Percentiles rank a stretch among this genome's conserved stretches.
Evolutionary conservation across 2,797 vertebrate genomes (phyloP).

Genomic region (Lutjanus campechanus): DNA sequence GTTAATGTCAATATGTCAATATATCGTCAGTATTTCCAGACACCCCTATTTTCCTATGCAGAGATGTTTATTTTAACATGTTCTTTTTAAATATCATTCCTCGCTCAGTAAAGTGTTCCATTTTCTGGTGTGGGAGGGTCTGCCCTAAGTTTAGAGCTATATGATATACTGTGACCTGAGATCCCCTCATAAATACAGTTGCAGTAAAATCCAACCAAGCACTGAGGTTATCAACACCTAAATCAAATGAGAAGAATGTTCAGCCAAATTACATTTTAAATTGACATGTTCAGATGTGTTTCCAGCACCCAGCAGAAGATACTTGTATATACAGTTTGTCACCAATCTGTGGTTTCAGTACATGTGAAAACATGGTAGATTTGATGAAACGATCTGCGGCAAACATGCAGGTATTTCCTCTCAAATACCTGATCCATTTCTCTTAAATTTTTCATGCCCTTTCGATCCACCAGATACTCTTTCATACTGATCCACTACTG

Average conservation of each 20-base stretch:
- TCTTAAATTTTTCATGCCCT: slow-evolving; percentile 85
- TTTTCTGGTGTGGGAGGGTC: slow-evolving; percentile 38
- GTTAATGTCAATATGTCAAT: too few relatives aligned
- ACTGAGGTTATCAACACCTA: slow-evolving; percentile 29
- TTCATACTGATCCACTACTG: slow-evolving; percentile 79
- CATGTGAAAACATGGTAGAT: slow-evolving; percentile 69
- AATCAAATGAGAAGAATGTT: slow-evolving; percentile 31
- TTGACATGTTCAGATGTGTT: slow-evolving; percentile 1
- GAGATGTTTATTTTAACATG: not conserved
- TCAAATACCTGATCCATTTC: slow-evolving; percentile 82
- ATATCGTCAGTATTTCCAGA: too few relatives aligned
- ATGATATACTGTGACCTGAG: slow-evolving; percentile 75
- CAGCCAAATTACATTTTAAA: slow-evolving; percentile 19
- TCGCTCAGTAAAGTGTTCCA: slow-evolving; percentile 21
- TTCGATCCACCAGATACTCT: slow-evolving; percentile 83
- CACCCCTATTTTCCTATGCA: not conserved
- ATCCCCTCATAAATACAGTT: slow-evolving; percentile 63
- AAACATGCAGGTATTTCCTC: slow-evolving; percentile 81
- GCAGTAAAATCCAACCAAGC: slow-evolving; percentile 61
- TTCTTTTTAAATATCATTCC: slow-evolving; percentile 16
- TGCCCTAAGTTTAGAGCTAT: slow-evolving; percentile 77
- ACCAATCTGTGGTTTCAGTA: slow-evolving; percentile 56
- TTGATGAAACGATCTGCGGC: slow-evolving; percentile 61
- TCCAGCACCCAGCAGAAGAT: slow-evolving; percentile 10
- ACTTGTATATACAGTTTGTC: slow-evolving; percentile 28